Conservation (phyloP, 2,888 invertebrate species). For the Lumbricus terrestris region DNA sequence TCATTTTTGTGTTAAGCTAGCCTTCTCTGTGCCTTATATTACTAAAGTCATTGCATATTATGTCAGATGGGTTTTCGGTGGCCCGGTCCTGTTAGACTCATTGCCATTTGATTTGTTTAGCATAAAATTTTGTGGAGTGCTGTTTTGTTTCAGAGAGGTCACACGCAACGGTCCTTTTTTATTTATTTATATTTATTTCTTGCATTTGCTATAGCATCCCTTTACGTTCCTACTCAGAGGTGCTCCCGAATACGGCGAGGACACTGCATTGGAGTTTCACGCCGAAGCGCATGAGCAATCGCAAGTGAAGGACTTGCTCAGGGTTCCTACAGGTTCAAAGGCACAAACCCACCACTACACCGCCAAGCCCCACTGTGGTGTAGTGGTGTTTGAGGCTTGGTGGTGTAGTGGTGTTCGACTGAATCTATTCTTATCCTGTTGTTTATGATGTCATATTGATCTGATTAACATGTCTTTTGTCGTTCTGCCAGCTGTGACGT, state of each 20-base stretch:
- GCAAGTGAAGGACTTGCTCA: too few species aligned
- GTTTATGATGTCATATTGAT: neutral
- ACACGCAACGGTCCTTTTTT: neutral
- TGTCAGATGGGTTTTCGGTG: neutral
- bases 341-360: too few species aligned
- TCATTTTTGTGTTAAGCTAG: neutral
- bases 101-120: neutral
- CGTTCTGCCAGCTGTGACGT: neutral
- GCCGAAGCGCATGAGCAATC: too few species aligned
- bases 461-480: neutral
- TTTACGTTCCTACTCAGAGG: too few species aligned
- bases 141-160: neutral
- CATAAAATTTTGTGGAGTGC: neutral
- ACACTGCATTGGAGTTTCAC: too few species aligned
- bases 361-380: too few species aligned
- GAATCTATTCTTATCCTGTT: neutral
- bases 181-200: too few species aligned
- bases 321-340: too few species aligned
- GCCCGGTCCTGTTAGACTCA: neutral
- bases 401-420: too few species aligned
- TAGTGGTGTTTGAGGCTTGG: too few species aligned
- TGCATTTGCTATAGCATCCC: too few species aligned
- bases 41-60: neutral
- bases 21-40: neutral
- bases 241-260: too few species aligned